phyloP scores from a whole-genome alignment of 2,797 vertebrate genomes.

The Aythya fuligula region DNA sequence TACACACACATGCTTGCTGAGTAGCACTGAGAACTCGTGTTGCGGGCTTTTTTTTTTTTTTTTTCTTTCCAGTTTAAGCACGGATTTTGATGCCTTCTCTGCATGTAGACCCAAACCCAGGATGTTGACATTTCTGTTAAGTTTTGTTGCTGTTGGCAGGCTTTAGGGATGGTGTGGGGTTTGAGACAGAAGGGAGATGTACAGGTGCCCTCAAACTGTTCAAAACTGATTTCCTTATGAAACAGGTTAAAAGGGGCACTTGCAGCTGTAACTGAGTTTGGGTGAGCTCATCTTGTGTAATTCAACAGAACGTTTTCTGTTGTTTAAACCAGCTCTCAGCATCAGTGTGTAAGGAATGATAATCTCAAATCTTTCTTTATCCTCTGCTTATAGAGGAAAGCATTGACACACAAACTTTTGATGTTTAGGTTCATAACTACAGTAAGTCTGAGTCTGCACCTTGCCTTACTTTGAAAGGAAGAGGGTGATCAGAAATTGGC shows the following conservation, averaged over 20 bases:
- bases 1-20: fast-evolving
- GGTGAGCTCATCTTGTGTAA: neutral
- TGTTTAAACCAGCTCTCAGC: neutral
- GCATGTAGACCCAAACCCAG: neutral
- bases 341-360: neutral
- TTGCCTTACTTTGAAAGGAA: neutral
- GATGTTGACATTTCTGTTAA: neutral
- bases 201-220: neutral
- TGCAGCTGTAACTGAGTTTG: neutral
- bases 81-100: neutral
- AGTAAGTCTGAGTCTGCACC: neutral
- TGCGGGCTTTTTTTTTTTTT: neutral
- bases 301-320: neutral
- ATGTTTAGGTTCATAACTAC: neutral
- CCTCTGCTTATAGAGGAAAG: neutral
- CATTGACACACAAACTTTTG: neutral
- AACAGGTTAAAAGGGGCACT: neutral
- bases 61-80: neutral
- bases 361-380: neutral
- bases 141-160: neutral
- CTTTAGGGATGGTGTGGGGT: neutral
- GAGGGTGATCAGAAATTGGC: neutral
- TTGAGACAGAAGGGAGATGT: neutral
- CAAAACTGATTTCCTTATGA: neutral
- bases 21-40: neutral